Base-by-base conservation (phyloP, 2,113 vertebrate genomes). In the Platysteira castanea region DNA sequence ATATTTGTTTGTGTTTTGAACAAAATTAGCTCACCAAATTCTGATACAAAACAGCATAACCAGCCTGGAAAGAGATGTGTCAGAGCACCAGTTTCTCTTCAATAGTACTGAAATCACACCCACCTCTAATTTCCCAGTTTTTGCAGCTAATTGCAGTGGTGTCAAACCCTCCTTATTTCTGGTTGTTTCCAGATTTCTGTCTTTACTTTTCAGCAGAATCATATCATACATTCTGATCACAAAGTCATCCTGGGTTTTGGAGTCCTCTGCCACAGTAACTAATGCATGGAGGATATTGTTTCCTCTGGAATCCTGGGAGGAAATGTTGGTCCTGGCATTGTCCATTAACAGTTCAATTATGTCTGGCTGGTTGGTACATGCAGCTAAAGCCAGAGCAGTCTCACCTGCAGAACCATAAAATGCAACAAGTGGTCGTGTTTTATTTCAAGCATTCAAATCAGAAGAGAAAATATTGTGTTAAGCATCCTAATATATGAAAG, bases 281-380 rank as follows among this genome's bases (percentile, higher is more conserved):
- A 98, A 81, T 0, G 98, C 98, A 0, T 98, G 98, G 4, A 98
- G 96, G 49, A 98, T 98, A 1, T 98, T 98, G 93, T 98, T 98
- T 59, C 98, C 98, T 65, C 96, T 93, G 8, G 98, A 98, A 91
- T 98, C 98, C 96, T 98, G 98, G 5, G 97, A 98, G 31, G 95
- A 65, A 86, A 98, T 97, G 19, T 98, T 97, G 0, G 98, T 98
- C 60, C 97, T 97, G 77, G 92, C 93, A 2, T 98, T 98, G 69
- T 98, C 98, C 97, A 98, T 98, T 69, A 98, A 84, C 56, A 98
- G 95, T 23, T 98, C 96, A 33, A 98, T 97, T 4, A 98, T 98
- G 84, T 98, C 98, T 1, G 98, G 98, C 65, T 98, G 98, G 84
- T 98, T 98, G 95, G 98, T 98, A 46, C 98, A 98, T 0, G 98